These are phyloP conservation scores for Conus ventricosus DNA, from an alignment of 1,140 invertebrate genomes.

Conservation along the genomic window DNA sequence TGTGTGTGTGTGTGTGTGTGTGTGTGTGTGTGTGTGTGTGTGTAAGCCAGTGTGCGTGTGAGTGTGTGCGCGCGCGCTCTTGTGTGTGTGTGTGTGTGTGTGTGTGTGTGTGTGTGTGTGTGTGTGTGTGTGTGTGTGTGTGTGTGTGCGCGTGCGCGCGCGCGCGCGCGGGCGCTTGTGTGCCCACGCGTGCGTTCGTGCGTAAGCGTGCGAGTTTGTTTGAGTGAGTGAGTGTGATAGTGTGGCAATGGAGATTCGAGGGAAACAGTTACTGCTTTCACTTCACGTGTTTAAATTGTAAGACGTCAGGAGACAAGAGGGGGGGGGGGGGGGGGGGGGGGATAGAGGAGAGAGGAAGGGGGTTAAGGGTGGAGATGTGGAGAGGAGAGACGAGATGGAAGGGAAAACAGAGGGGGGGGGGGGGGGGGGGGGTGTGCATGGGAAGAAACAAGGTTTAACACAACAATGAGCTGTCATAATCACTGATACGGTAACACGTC, in stretches of 20 bases:
- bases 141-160: not conserved
- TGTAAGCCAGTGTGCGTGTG: not conserved
- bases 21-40: conserved; percentile 2
- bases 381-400: too few species aligned
- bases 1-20: not conserved
- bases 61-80: conserved; percentile 17
- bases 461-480: too few species aligned
- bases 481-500: too few species aligned
- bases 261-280: too few species aligned
- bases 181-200: conserved; percentile 19
- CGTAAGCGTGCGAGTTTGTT: conserved; percentile 13
- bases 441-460: too few species aligned
- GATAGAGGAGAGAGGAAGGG: too few species aligned
- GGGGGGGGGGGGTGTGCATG: too few species aligned
- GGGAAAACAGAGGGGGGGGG: too few species aligned
- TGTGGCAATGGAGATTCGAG: not conserved
- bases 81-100: not conserved
- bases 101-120: conserved; percentile 30
- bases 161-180: not conserved
- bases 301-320: too few species aligned
- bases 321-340: too few species aligned
- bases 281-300: too few species aligned
- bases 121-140: conserved; percentile 30
- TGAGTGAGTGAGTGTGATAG: not conserved
- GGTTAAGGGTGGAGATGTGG: too few species aligned